A percentile compares a stretch with the other conserved stretches of the same genome.
Evolutionary conservation across 2,797 vertebrate species (phyloP).

Genomic region (Argentina silus): DNA sequence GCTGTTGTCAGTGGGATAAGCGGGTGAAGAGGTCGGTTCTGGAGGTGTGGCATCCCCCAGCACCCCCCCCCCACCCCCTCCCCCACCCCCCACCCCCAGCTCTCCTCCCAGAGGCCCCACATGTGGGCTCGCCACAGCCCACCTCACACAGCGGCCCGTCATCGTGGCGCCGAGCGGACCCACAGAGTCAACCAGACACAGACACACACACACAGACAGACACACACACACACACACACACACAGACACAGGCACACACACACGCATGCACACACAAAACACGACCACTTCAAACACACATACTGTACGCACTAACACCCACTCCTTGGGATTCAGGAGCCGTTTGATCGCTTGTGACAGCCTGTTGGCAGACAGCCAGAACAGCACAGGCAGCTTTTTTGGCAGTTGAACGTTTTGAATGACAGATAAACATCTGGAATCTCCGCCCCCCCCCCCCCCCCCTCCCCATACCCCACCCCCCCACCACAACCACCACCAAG

Average conservation of each 20-base stretch:
- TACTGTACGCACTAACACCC: background rate
- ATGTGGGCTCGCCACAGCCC: background rate
- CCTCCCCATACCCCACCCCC: background rate
- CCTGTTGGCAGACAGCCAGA: too few species aligned
- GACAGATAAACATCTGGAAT: background rate
- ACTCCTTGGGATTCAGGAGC: background rate
- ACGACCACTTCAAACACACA: background rate
- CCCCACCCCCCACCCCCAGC: too few species aligned
- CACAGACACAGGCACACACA: too few species aligned
- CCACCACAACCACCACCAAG: background rate
- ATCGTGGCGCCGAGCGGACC: background rate
- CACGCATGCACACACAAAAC: background rate
- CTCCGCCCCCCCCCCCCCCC: background rate
- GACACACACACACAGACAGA: too few species aligned
- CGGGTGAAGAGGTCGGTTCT: constrained; percentile 65
- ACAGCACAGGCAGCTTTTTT: too few species aligned
- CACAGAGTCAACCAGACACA: background rate
- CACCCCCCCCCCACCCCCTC: too few species aligned
- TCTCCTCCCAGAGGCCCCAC: too few species aligned
- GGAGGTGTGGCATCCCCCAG: constrained; percentile 55
- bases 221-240: too few species aligned
- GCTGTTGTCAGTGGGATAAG: constrained; percentile 69
- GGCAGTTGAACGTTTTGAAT: background rate
- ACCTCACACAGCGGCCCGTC: background rate
- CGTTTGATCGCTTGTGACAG: background rate